Base-by-base conservation (phyloP, 2,113 vertebrate genomes). In the Mungos mungo region DNA sequence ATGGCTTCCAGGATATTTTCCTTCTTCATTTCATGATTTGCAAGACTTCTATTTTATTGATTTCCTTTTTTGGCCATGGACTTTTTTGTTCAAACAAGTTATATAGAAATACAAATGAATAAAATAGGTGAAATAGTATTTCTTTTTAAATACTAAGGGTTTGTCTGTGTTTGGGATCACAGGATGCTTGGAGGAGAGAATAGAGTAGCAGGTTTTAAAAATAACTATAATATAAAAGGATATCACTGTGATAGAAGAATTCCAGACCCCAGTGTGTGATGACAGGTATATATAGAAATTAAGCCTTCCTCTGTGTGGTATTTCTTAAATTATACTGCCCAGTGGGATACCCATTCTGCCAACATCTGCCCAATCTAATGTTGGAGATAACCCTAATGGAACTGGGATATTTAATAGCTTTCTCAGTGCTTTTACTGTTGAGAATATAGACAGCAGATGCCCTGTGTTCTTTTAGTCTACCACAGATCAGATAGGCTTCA, bases 11-110 rank as follows among this genome's bases (percentile, higher is more conserved):
- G 18, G 31, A 76, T 29, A 77, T 35, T 77, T 60, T 88, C 35
- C 31, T 92, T 66, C 33, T 90, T 92, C 14, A 95, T 5, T 11
- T 63, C 68, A 16, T 81, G 8, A 15, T 84, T 84, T 93, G 27
- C 5, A 93, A 83, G 5, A 50, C 13, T 69, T 86, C 50, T 84
- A 13, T 50, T 83, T 69, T 86, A 65, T 92, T 86, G 29, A 90
- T 65, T 96, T 63, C 57, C 25, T 47, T 54, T 97, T 94, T 95
- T 86, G 93, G 3, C 15, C 60, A 89, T 41, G 23, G 50, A 82
- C 23, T 47, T 19, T n/a, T 85, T 94, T 92, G 11, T 25, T 66
- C 41, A 96, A 94, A 50, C 16, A 45, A 93, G 29, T 81, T 85
- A 12, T 6, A 76, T 52, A 84, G 63, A 92, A 38, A 12, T 77